A percentile compares a stretch with the other conserved stretches of the same genome.
phyloP scores from a whole-genome alignment of 2,888 invertebrate genomes.

The Plebejus argus region DNA sequence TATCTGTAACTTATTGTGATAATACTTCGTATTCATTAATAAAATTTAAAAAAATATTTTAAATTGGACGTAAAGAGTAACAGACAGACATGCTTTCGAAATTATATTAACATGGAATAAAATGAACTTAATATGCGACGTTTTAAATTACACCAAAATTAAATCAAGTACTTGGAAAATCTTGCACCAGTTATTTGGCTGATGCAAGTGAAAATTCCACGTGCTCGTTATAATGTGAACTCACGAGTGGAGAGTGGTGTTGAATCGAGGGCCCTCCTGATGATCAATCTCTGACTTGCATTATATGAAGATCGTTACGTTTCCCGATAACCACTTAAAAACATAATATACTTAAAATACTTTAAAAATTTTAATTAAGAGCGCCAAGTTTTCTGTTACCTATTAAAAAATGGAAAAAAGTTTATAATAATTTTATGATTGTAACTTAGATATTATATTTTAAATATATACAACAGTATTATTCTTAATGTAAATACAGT shows the following conservation, averaged over 20 bases:
- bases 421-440: background rate
- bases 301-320: constrained; percentile 23
- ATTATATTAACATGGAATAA: too few species aligned
- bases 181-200: constrained; percentile 2
- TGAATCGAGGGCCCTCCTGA: constrained; percentile 17
- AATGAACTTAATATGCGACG: too few species aligned
- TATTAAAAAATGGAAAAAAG: background rate
- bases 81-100: too few species aligned
- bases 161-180: constrained; percentile 10
- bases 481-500: background rate
- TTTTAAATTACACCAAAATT: background rate
- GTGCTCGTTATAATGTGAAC: constrained; percentile 23
- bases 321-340: constrained; percentile 23
- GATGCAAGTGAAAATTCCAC: constrained; percentile 6
- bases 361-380: background rate
- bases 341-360: background rate
- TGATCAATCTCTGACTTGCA: constrained; percentile 22
- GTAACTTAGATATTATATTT: too few species aligned
- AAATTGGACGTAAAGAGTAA: too few species aligned
- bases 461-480: background rate
- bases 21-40: too few species aligned
- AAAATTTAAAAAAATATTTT: too few species aligned
- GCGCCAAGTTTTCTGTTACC: background rate
- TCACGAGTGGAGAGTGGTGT: constrained; percentile 11
- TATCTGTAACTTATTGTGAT: too few species aligned